Conservation (phyloP, 2,797 vertebrate genomes). For the Coracias cyanogaster region DNA sequence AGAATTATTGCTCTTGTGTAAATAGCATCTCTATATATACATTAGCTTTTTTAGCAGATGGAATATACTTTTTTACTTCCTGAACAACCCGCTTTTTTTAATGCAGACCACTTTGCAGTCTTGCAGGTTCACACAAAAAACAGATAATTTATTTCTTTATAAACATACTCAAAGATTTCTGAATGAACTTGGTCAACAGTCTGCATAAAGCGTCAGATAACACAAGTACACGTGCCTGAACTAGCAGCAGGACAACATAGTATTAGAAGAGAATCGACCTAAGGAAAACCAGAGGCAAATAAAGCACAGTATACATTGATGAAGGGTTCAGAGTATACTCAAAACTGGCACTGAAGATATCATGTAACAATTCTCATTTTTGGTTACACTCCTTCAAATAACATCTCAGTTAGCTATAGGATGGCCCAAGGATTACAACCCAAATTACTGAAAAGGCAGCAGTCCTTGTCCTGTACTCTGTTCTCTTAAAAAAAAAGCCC, state of each 20-base stretch:
- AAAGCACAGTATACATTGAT: neutral
- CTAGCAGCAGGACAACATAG: neutral
- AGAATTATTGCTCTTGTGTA: neutral
- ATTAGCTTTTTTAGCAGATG: neutral
- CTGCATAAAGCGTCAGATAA: neutral
- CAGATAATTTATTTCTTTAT: neutral
- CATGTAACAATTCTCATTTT: neutral
- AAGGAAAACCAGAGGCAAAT: neutral
- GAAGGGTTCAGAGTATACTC: neutral
- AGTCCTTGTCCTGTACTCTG: neutral
- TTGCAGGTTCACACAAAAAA: neutral
- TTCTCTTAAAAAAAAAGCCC: neutral
- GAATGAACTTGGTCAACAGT: neutral
- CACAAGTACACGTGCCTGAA: neutral
- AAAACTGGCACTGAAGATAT: neutral
- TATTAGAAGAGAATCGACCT: neutral
- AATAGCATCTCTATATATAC: neutral
- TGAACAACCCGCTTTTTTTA: neutral
- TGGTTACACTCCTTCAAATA: neutral
- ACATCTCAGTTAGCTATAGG: neutral
- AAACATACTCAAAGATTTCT: neutral
- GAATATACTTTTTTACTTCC: neutral
- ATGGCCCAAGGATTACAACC: neutral
- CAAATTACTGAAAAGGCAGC: neutral
- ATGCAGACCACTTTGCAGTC: neutral